A percentile compares a stretch with the other conserved stretches of the same genome.
phyloP scores from a whole-genome alignment of 1,140 invertebrate species.

The Meloidogyne chitwoodi region DNA sequence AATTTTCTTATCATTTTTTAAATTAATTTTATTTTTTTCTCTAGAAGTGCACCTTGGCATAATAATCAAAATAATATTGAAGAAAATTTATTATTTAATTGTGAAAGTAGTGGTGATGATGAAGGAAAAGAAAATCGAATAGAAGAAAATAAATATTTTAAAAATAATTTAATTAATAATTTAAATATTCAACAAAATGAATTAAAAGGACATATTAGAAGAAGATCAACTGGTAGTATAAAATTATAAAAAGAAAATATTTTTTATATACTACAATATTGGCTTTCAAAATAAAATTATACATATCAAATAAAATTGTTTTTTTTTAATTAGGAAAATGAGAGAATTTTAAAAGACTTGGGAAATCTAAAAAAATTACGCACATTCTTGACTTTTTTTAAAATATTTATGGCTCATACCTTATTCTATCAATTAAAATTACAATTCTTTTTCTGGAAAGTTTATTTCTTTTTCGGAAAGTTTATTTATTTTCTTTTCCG shows the following conservation, averaged over 20 bases:
- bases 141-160: not conserved
- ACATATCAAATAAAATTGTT: too few species aligned
- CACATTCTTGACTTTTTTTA: too few species aligned
- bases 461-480: too few species aligned
- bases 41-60: constrained; percentile 54
- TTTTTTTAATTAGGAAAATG: too few species aligned
- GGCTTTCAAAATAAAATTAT: too few species aligned
- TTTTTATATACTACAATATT: too few species aligned
- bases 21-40: constrained; percentile 19
- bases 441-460: too few species aligned
- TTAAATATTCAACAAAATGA: constrained; percentile 33
- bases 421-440: too few species aligned
- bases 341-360: too few species aligned
- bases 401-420: too few species aligned
- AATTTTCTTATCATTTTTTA: not conserved
- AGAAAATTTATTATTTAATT: not conserved
- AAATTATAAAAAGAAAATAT: constrained; percentile 33
- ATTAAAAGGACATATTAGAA: constrained; percentile 36
- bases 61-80: not conserved
- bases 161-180: constrained; percentile 20
- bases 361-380: too few species aligned
- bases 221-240: constrained; percentile 56
- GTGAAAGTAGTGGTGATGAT: constrained; percentile 1
- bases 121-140: constrained; percentile 10
- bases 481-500: too few species aligned